Evolutionary conservation across 2,113 vertebrate genomes (phyloP).

Genomic region (Pituophis catenifer): DNA sequence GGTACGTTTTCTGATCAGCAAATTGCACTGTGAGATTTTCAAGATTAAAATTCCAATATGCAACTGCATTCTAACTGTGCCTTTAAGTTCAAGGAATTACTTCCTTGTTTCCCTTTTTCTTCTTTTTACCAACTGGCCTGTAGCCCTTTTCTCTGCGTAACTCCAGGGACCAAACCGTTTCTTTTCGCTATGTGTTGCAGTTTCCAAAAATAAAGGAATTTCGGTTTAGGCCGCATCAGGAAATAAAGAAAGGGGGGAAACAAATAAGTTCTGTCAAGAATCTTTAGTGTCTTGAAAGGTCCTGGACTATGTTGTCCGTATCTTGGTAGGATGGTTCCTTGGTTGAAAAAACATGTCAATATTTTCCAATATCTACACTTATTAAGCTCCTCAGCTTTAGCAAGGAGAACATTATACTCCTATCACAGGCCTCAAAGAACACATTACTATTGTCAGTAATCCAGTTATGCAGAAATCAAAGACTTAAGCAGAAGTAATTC

Average conservation of each 20-base stretch:
- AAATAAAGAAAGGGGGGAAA: neutral
- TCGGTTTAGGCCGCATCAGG: neutral
- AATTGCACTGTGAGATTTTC: neutral
- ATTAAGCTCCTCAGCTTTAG: neutral
- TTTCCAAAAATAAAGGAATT: neutral
- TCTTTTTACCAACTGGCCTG: neutral
- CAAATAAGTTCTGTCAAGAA: neutral
- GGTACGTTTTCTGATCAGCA: neutral
- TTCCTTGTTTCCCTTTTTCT: neutral
- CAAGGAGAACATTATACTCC: neutral
- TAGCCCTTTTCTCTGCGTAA: neutral
- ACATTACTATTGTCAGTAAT: neutral
- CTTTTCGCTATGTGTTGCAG: neutral
- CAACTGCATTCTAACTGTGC: neutral
- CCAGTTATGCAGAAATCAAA: constrained; percentile 8
- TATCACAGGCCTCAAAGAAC: neutral
- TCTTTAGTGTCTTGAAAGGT: neutral
- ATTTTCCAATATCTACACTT: neutral
- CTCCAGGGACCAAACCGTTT: neutral
- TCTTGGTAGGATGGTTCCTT: neutral
- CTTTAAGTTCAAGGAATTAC: neutral
- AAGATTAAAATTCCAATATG: neutral
- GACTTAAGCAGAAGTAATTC: neutral
- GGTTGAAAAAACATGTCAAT: neutral
- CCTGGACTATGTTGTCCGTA: neutral